Evolutionary conservation across 2,888 invertebrate genomes (phyloP).

Genomic region (Abrostola triplasia): DNA sequence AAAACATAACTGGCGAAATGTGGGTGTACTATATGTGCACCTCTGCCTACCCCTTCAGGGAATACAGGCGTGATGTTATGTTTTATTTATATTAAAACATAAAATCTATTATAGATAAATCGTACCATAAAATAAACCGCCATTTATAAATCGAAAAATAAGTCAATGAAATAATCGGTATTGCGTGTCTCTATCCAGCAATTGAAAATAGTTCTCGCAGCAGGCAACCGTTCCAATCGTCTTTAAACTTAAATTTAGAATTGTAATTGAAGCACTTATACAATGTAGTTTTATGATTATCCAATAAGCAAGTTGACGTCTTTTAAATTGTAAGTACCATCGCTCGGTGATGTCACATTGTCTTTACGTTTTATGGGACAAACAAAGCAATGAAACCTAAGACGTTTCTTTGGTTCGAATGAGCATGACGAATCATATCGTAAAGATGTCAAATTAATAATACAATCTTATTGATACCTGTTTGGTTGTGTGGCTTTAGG

Average conservation of each 20-base stretch:
- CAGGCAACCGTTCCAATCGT: conserved; percentile 7
- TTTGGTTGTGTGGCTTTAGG: no score
- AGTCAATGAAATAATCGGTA: conserved; percentile 33
- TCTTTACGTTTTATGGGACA: conserved; percentile 25
- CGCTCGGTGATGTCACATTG: conserved; percentile 32
- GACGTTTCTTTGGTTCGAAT: conserved; percentile 38
- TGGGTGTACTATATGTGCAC: no score
- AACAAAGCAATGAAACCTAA: conserved; percentile 36
- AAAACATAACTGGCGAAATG: no score
- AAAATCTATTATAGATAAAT: background rate
- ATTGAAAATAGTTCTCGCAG: conserved; percentile 27
- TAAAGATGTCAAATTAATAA: conserved; percentile 9
- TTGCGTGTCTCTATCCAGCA: conserved; percentile 30
- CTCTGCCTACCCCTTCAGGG: no score
- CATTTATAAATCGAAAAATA: conserved; percentile 24
- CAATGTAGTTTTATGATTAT: conserved; percentile 44
- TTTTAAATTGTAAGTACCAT: conserved; percentile 38
- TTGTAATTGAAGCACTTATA: conserved; percentile 37
- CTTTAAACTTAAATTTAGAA: conserved; percentile 24
- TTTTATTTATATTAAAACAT: no score
- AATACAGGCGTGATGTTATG: no score
- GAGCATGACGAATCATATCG: conserved; percentile 20
- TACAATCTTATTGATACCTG: no score
- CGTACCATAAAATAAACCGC: conserved; percentile 26
- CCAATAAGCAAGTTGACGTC: conserved; percentile 36